Conservation (phyloP, 2,888 invertebrate genomes). For the Ophonus ardosiacus region DNA sequence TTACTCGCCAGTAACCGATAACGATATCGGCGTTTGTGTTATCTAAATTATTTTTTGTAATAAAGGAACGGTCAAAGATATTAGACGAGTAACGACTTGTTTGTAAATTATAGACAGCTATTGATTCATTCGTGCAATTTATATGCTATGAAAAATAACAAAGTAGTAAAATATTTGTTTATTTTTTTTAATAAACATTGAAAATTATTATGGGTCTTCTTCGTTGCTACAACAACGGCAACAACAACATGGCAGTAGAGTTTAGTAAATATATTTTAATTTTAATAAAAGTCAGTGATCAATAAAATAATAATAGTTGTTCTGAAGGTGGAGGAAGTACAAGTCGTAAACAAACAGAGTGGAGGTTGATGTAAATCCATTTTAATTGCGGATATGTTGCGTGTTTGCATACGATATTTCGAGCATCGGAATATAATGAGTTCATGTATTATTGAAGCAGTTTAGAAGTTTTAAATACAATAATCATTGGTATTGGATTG, state of each 20-base stretch:
- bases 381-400: slow-evolving; percentile 28
- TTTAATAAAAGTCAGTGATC: slow-evolving; percentile 5
- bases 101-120: background rate
- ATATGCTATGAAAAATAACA: background rate
- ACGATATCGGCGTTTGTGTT: slow-evolving; percentile 51
- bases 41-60: slow-evolving; percentile 50
- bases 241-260: background rate
- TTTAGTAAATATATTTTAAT: slow-evolving; percentile 7
- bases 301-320: slow-evolving; percentile 30
- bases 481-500: slow-evolving; percentile 3
- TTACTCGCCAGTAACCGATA: slow-evolving; percentile 39
- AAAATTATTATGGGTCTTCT: background rate
- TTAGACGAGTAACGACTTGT: slow-evolving; percentile 4
- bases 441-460: slow-evolving; percentile 14
- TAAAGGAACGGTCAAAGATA: slow-evolving; percentile 37
- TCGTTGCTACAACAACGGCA: slow-evolving; percentile 1
- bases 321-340: slow-evolving; percentile 18
- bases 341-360: slow-evolving; percentile 25
- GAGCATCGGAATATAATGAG: background rate
- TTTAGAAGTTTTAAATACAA: background rate
- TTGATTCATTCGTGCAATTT: slow-evolving; percentile 3
- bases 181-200: background rate
- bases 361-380: background rate
- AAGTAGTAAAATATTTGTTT: background rate
- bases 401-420: slow-evolving; percentile 18